Evolutionary conservation across 2,113 vertebrate species (phyloP).

Genomic region (Neolamprologus tretocephalus): DNA sequence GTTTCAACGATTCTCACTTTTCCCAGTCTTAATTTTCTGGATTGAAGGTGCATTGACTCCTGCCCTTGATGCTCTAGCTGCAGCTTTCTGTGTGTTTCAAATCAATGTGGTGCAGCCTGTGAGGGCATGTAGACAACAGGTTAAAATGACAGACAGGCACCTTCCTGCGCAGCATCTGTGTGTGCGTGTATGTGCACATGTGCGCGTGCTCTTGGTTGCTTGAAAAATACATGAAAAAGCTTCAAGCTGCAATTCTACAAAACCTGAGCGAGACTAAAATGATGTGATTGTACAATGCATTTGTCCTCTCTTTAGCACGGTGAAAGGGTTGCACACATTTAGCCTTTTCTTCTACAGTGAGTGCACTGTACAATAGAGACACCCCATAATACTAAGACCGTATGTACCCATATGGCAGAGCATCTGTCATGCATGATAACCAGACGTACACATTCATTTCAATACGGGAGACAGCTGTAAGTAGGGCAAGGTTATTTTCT

Average conservation of each 20-base stretch:
- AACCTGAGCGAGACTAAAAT: background rate
- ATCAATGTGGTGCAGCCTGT: background rate
- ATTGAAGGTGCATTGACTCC: background rate
- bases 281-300: background rate
- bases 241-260: background rate
- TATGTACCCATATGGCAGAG: background rate
- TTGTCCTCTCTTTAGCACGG: background rate
- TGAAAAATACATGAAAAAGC: background rate
- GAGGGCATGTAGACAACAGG: background rate
- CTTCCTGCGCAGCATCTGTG: background rate
- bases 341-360: background rate
- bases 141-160: background rate
- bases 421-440: background rate
- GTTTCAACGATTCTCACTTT: slow-evolving; percentile 9
- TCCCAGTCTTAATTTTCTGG: slow-evolving; percentile 24
- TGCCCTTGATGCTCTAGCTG: background rate
- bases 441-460: background rate
- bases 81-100: background rate
- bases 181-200: background rate
- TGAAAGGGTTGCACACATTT: background rate
- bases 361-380: background rate
- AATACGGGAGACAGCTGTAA: background rate
- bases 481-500: background rate
- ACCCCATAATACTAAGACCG: background rate
- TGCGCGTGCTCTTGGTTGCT: background rate